These are phyloP conservation scores for Pseudanteris insignis DNA, from an alignment of 2,888 invertebrate species.

Conservation along the genomic window DNA sequence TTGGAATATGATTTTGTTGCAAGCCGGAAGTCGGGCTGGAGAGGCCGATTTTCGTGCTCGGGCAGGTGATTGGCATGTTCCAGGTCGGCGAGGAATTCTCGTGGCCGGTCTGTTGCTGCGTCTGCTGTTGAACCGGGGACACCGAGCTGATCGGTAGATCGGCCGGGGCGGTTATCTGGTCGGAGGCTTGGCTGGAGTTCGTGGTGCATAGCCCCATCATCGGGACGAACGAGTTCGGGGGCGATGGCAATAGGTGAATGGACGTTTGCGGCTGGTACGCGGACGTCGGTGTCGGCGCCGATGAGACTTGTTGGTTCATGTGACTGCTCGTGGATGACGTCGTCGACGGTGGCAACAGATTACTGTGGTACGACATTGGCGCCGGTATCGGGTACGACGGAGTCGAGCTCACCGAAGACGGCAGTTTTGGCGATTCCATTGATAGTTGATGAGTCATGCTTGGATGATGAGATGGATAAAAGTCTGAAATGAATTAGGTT, in stretches of 20 bases:
- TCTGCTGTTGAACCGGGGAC: slow-evolving; percentile 54
- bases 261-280: slow-evolving; percentile 66
- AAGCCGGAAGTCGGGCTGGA: slow-evolving; percentile 51
- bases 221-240: slow-evolving; percentile 67
- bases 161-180: slow-evolving; percentile 50
- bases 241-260: slow-evolving; percentile 64
- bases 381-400: slow-evolving; percentile 63
- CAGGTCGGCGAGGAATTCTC: slow-evolving; percentile 56
- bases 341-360: slow-evolving; percentile 62
- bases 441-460: slow-evolving; percentile 56
- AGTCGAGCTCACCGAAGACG: slow-evolving; percentile 63
- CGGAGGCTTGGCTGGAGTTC: slow-evolving; percentile 55
- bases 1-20: slow-evolving; percentile 50
- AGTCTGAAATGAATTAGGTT: slow-evolving; percentile 59
- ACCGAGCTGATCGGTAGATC: slow-evolving; percentile 56
- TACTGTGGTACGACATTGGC: slow-evolving; percentile 67
- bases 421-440: slow-evolving; percentile 62
- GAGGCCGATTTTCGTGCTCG: slow-evolving; percentile 48
- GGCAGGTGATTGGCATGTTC: slow-evolving; percentile 54
- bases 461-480: slow-evolving; percentile 64
- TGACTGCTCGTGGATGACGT: slow-evolving; percentile 69
- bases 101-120: slow-evolving; percentile 46
- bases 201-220: slow-evolving; percentile 68
- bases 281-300: slow-evolving; percentile 66
- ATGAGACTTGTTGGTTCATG: slow-evolving; percentile 66